Base-by-base conservation (phyloP, 2,113 vertebrate species). In the Dissostichus mawsoni region DNA sequence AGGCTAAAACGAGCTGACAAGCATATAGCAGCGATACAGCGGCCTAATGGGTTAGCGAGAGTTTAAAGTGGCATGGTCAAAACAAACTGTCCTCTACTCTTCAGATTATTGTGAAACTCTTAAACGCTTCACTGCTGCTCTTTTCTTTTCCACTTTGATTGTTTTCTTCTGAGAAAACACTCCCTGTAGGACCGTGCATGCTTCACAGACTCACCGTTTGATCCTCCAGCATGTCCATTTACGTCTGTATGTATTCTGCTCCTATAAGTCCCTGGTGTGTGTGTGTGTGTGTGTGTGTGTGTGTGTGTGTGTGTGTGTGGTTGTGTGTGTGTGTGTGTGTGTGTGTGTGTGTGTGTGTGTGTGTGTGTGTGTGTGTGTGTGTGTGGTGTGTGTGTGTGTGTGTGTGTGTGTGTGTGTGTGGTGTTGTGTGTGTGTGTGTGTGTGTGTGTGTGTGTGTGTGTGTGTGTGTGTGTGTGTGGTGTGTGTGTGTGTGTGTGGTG, bases 1-100 rank as follows among this genome's bases (percentile, higher is more conserved):
- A 76, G 52, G 81, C 77, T 82, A 76, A 87, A 82, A 63, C 11
- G 12, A 87, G 79, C 87, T 83, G 90, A 91, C 87, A 83, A 69
- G 77, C 80, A 79, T 67, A 72, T 69, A 84, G 81, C 6, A n/a
- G 20, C 62, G 71, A 84, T 63, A 76, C 77, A 56, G 74, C 45
- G 1, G 41, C 52, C 82, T 85, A 78, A 85, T 73, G 69, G 80
- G 57, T 76, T 63, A 70, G 63, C 63, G 72, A 89, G 81, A 55
- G 64, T 69, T 76, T 74, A 53, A 77, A 84, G 61, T 79, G 84
- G 53, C 76, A 61, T 55, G 73, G 81, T 82, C 84, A 36, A 55
- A 80, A 45, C 82, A 80, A 56, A 23, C 58, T 36, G 72, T 55
- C 53, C 78, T 23, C 41, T 8, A 18, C 67, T 44, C n/a, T 57